Conservation (phyloP, 1,140 invertebrate genomes). For the Papilio dardanus region DNA sequence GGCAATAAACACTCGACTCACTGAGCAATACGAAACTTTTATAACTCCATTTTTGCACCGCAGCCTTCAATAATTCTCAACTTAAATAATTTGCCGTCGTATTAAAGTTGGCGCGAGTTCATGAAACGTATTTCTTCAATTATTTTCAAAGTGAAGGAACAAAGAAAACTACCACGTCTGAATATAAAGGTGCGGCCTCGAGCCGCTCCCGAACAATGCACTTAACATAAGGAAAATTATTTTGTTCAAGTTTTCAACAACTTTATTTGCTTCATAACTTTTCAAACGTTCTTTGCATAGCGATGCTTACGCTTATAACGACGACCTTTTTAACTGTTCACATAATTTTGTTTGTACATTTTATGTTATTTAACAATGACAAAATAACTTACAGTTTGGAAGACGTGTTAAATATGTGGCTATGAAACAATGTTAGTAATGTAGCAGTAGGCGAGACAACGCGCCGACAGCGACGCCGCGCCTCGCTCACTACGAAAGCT, state of each 20-base stretch:
- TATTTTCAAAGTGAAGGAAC: slow-evolving; percentile 2
- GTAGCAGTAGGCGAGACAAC: no score
- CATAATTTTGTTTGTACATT: background rate
- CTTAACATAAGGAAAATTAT: slow-evolving; percentile 17
- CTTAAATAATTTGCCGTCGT: slow-evolving; percentile 2
- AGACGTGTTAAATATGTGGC: no score
- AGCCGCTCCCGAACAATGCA: slow-evolving; percentile 4
- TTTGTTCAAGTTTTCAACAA: slow-evolving; percentile 4
- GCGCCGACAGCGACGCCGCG: no score
- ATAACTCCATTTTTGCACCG: background rate
- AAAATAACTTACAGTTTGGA: no score
- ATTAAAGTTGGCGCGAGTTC: background rate
- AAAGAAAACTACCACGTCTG: slow-evolving; percentile 13
- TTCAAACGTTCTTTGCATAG: background rate
- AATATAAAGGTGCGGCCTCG: background rate
- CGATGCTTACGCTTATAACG: background rate
- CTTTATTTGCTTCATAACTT: slow-evolving; percentile 15
- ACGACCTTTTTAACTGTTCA: background rate
- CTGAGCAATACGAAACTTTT: slow-evolving; percentile 3
- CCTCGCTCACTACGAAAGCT: no score
- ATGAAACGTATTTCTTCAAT: slow-evolving; percentile 14
- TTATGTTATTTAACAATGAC: no score
- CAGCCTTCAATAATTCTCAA: background rate
- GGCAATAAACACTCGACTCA: background rate
- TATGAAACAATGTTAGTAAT: no score